Conservation (phyloP, 2,888 invertebrate species). For the Ectemnius continuus region DNA sequence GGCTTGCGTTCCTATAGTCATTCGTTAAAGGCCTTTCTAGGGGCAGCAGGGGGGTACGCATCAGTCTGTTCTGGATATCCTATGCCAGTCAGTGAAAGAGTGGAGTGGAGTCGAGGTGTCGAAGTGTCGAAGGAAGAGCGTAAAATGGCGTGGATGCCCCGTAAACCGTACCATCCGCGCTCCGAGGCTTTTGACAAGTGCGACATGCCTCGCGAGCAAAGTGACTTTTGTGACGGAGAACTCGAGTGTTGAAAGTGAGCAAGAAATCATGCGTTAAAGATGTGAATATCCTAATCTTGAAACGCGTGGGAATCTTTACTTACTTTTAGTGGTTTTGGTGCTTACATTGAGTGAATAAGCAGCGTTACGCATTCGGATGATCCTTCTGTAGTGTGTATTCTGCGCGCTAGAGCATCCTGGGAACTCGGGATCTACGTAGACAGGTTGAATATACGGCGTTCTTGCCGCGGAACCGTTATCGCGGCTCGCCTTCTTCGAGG, state of each 20-base stretch:
- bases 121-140: constrained; percentile 4
- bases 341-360: neutral
- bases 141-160: constrained; percentile 8
- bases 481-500: constrained; percentile 1
- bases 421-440: neutral
- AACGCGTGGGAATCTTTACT: neutral
- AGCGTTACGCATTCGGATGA: neutral
- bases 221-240: constrained; percentile 23
- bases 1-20: no score
- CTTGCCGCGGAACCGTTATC: neutral
- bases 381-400: neutral
- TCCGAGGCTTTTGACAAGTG: constrained; percentile 23
- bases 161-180: constrained; percentile 7
- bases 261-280: neutral
- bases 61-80: neutral
- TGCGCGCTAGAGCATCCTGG: neutral
- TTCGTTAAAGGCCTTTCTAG: no score
- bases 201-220: constrained; percentile 19
- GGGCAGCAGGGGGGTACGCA: no score
- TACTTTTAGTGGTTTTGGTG: constrained; percentile 5
- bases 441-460: neutral
- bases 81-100: neutral
- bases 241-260: constrained; percentile 23
- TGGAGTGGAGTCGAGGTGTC: neutral
- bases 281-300: neutral